Percentiles rank a stretch among this genome's conserved stretches.
Evolutionary conservation across 2,113 vertebrate species (phyloP).

Genomic region (Muntiacus reevesi): DNA sequence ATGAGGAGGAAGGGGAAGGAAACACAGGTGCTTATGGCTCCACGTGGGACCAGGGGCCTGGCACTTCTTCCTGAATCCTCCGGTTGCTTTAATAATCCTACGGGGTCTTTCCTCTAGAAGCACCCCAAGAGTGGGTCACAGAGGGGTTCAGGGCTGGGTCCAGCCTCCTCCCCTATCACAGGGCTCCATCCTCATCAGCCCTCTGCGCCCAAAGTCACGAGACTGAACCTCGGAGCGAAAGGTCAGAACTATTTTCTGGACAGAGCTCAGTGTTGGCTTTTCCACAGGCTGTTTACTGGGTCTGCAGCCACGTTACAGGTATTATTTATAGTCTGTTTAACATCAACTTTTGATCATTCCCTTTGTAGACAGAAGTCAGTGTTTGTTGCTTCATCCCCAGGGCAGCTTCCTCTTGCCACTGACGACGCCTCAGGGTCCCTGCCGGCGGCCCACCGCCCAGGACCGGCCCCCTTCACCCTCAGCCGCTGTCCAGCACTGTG

Average conservation of each 20-base stretch:
- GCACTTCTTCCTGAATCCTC: neutral
- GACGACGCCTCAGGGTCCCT: neutral
- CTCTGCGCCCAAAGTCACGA: neutral
- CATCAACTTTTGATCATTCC: neutral
- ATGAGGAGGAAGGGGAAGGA: neutral
- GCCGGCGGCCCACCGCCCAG: neutral
- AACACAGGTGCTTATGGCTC: constrained; percentile 3
- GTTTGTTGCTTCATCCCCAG: neutral
- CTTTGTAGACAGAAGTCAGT: neutral
- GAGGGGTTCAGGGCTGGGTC: neutral
- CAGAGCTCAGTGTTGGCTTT: neutral
- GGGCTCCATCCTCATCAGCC: neutral
- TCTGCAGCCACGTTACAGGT: neutral
- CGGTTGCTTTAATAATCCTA: neutral
- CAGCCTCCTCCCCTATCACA: neutral
- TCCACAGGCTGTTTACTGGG: neutral
- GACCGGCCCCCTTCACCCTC: neutral
- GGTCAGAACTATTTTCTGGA: neutral
- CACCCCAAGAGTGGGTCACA: neutral
- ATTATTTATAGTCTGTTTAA: neutral
- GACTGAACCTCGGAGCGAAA: neutral
- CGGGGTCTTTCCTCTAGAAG: neutral
- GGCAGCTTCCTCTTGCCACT: neutral
- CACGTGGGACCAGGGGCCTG: rapidly evolving
- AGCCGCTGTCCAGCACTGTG: rapidly evolving